Evolutionary conservation across 2,888 invertebrate species (phyloP).

Genomic region (Graphium colonna): DNA sequence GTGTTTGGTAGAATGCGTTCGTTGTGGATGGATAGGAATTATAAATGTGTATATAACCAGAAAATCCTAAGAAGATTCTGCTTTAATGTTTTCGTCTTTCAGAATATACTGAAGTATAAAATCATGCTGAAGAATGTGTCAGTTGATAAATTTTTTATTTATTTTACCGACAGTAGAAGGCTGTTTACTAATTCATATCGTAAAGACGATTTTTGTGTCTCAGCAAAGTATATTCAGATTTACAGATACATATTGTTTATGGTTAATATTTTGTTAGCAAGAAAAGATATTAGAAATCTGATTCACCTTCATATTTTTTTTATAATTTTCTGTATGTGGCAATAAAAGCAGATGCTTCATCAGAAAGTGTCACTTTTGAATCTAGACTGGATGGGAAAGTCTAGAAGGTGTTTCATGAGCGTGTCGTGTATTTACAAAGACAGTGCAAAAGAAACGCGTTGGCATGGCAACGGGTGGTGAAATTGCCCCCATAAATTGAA

Average conservation of each 20-base stretch:
- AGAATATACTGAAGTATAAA: too few species aligned
- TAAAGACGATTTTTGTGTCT: background rate
- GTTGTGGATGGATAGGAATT: too few species aligned
- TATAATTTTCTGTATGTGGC: too few species aligned
- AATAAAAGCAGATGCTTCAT: background rate
- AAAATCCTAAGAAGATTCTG: too few species aligned
- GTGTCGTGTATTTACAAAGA: constrained; percentile 63
- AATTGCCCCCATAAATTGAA: constrained; percentile 37
- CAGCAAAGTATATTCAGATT: constrained; percentile 23
- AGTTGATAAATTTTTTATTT: too few species aligned
- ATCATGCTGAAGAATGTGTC: too few species aligned
- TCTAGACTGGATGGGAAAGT: constrained; percentile 24
- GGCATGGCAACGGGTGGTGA: constrained; percentile 56
- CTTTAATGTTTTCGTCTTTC: too few species aligned
- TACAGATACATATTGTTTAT: too few species aligned
- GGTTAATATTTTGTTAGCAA: too few species aligned
- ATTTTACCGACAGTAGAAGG: constrained; percentile 17
- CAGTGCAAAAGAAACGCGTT: constrained; percentile 50
- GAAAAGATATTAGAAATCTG: background rate
- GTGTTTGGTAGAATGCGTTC: too few species aligned
- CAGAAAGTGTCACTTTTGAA: constrained; percentile 7
- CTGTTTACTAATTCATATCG: background rate
- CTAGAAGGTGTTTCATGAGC: constrained; percentile 35
- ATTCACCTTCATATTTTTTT: too few species aligned
- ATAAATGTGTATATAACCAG: too few species aligned